Evolutionary conservation across 2,888 invertebrate species (phyloP), one percentile per base, ranked within the genome.

Genomic region (Dryomyza anilis): DNA sequence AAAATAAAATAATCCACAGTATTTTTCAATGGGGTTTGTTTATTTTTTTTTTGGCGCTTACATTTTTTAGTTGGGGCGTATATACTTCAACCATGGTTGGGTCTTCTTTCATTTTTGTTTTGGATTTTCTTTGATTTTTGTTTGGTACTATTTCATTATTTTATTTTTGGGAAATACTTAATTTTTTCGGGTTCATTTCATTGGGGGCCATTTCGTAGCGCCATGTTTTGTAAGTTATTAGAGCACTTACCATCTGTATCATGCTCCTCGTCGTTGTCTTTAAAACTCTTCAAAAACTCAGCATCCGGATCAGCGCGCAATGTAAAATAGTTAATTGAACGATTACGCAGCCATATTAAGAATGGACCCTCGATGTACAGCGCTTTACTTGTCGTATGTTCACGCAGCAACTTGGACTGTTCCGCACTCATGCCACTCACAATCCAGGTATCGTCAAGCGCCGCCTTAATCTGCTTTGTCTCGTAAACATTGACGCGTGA

Each of bases 361-460:
- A 88, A 94, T 0, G 94, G 91, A 0, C 97, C 98, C 83, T 95
- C 93, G 1, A 98, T 91, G 74, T 88, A 91, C 33, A 97, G 79
- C 89, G 90, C 72, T 86, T 86, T 71, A 86, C 84, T 66, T 72
- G 79, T 65, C 71, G 88, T 77, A 83, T 91, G 93, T 61, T 88
- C 85, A 0, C 84, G 81, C 14, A 97, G 78, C 7, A 98, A 83
- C 52, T 88, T 82, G 72, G 87, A 86, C 78, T 98, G 98, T 1
- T 84, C 84, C 8, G 87, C 87, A 82, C 94, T 93, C 81, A 95
- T 95, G 0, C 91, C 93, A 78, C 93, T 94, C 0, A 95, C 91
- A 70, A 98, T 89, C 94, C 96, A 98, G 0, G 96, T 97, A 73
- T 94, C 88, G 76, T 96, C 96, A 45, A 91, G 77, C 0, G 93